phyloP scores from a whole-genome alignment of 2,888 invertebrate genomes.

The Cheilosia urbana region DNA sequence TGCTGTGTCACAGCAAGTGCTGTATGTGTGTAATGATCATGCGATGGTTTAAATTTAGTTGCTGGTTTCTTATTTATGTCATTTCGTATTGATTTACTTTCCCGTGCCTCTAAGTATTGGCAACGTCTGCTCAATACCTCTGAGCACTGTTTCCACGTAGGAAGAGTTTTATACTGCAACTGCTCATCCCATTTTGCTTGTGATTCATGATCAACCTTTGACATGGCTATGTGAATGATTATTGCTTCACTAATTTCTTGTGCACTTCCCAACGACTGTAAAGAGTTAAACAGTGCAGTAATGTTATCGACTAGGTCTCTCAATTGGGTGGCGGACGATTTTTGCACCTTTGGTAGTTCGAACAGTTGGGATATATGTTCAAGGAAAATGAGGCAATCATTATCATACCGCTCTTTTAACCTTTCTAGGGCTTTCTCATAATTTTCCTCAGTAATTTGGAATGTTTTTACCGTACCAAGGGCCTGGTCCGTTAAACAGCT shows the following conservation, averaged over 20 bases:
- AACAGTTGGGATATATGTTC: constrained; percentile 25
- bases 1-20: constrained; percentile 18
- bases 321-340: neutral
- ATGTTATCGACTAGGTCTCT: constrained; percentile 14
- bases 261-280: constrained; percentile 4
- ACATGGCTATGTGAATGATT: constrained; percentile 20
- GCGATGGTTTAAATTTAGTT: neutral
- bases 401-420: constrained; percentile 26
- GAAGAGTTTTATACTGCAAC: constrained; percentile 9
- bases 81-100: neutral
- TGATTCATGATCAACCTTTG: constrained; percentile 4
- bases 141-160: constrained; percentile 9
- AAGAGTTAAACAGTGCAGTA: constrained; percentile 11
- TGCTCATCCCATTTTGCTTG: constrained; percentile 28
- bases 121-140: constrained; percentile 4
- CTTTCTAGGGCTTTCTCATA: constrained; percentile 11
- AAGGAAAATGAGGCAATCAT: constrained; percentile 1
- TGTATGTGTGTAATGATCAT: constrained; percentile 9
- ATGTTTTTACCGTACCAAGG: constrained; percentile 22
- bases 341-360: constrained; percentile 5
- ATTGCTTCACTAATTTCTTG: neutral
- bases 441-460: constrained; percentile 23
- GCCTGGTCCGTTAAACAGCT: constrained; percentile 24
- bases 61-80: neutral
- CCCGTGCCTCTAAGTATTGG: constrained; percentile 2